phyloP scores from a whole-genome alignment of 1,140 invertebrate genomes.

The Ostrea edulis region DNA sequence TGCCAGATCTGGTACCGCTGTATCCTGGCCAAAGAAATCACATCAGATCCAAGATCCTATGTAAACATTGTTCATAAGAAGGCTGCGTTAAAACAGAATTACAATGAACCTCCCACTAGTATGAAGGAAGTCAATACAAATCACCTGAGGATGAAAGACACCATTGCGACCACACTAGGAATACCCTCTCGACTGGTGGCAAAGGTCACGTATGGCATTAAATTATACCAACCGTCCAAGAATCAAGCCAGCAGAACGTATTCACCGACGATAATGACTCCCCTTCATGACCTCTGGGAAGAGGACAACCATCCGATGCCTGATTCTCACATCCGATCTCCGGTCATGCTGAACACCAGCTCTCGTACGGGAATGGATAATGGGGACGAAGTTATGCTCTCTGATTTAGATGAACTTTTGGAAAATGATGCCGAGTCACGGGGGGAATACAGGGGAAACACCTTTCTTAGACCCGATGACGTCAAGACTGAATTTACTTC shows the following conservation, averaged over 20 bases:
- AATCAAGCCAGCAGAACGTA: background rate
- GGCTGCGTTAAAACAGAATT: background rate
- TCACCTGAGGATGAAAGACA: background rate
- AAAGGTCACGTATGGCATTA: conserved; percentile 24
- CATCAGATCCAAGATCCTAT: conserved; percentile 8
- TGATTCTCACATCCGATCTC: background rate
- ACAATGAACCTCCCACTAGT: background rate
- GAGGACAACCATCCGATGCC: background rate
- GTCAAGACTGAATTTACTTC: background rate
- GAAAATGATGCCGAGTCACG: background rate
- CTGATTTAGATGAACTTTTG: background rate
- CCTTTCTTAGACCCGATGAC: background rate
- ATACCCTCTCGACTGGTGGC: background rate
- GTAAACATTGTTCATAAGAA: conserved; percentile 18
- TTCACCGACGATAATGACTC: background rate
- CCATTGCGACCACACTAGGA: background rate
- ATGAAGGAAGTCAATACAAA: conserved; percentile 11
- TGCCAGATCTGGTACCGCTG: conserved; percentile 20
- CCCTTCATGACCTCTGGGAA: background rate
- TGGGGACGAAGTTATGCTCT: background rate
- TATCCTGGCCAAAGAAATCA: conserved; percentile 2
- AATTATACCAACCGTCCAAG: background rate
- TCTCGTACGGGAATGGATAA: background rate
- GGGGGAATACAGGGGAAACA: background rate
- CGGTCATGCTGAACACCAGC: background rate